Evolutionary conservation across 2,888 invertebrate species (phyloP), one percentile per base, ranked within the genome.

Genomic region (Theretra japonica): DNA sequence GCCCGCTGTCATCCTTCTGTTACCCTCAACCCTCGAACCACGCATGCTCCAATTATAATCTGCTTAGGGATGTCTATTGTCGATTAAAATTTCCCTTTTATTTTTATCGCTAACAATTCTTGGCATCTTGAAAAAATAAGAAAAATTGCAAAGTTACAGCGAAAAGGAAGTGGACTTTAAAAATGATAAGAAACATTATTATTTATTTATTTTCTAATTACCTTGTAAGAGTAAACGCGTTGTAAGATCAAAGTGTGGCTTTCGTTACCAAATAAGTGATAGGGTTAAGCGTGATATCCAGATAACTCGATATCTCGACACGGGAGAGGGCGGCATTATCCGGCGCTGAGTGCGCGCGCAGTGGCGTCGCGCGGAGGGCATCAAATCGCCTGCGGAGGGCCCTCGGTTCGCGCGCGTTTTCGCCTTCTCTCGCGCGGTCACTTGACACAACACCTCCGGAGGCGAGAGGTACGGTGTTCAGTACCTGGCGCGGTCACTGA

Each of bases 31-130:
- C 88, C 90, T 89, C 91, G 89, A 85, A 93, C 91, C 91, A 94
- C 94, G 94, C 94, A 94, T 94, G 94, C 94, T 94, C 94, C 94
- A 94, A 93, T 94, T 93, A 92, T 94, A 94, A 94, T 94, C 94
- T 91, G 90, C 89, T 90, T 93, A 94, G 94, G 89, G 93, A 93
- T 93, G 93, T 90, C 87, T 86, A 84, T 83, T 90, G 93, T 94
- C 94, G 93, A 93, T 93, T 90, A 88, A 86, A 75, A 84, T 72
- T 33, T 69, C 56, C 23, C 58, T 69, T 73, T 69, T 69, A 69
- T 71, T 73, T 68, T 53, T 65, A 41, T 69, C 41, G 50, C 21
- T 25, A 62, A 23, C 41, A 58, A 57, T 72, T 58, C 23, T 17
- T 17, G 23, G 48, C 2, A 48, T 21, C 48, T 25, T 23, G 6